These are phyloP conservation scores for Pelvicachromis taeniatus DNA, from an alignment of 2,113 vertebrate genomes.

Conservation along the genomic window DNA sequence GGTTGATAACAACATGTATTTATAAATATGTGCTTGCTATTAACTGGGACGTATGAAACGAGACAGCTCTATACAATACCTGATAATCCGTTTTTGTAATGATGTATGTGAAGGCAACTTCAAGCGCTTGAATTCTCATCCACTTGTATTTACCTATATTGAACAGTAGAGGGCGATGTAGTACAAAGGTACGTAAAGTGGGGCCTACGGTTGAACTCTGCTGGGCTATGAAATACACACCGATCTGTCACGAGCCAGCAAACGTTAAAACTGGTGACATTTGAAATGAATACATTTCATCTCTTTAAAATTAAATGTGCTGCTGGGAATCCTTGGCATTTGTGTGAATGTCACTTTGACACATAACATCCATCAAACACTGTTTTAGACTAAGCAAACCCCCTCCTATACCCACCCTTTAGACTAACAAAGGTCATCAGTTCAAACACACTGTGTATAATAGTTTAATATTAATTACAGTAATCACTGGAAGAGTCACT, in stretches of 20 bases:
- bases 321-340: neutral
- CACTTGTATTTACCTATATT: neutral
- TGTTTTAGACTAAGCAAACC: neutral
- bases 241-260: neutral
- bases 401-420: neutral
- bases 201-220: neutral
- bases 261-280: neutral
- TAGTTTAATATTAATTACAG: neutral
- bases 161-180: conserved; percentile 12
- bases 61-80: neutral
- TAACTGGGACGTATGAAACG: neutral
- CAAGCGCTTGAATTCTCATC: too few species aligned
- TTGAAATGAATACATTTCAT: neutral
- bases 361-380: neutral
- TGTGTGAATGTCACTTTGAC: neutral
- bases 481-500: neutral
- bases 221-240: neutral
- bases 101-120: conserved; percentile 9
- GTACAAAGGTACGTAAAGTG: neutral
- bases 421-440: neutral
- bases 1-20: neutral
- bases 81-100: neutral
- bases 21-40: neutral
- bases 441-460: neutral
- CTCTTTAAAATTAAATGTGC: neutral